These are phyloP conservation scores for Pinctada fucata DNA, from an alignment of 2,888 invertebrate species.

Conservation along the genomic window DNA sequence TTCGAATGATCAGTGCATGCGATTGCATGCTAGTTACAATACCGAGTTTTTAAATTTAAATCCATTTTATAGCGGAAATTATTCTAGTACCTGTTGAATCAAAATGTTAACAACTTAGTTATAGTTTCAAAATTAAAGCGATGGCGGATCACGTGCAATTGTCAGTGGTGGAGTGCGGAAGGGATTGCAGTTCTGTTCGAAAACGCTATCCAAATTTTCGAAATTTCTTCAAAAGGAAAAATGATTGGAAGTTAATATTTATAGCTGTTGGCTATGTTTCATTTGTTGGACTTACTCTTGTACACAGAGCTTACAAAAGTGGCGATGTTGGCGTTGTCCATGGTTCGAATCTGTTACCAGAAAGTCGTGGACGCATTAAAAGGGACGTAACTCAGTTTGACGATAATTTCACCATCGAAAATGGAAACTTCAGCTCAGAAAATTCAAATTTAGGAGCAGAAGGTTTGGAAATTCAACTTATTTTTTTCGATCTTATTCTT, in stretches of 20 bases:
- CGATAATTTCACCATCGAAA: not conserved
- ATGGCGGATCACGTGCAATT: not conserved
- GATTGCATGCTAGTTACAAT: too few relatives aligned
- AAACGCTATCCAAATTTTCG: not conserved
- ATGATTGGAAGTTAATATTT: not conserved
- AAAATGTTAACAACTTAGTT: too few relatives aligned
- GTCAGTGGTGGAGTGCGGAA: not conserved
- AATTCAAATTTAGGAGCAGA: not conserved
- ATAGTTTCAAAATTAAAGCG: too few relatives aligned
- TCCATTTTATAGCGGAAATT: too few relatives aligned
- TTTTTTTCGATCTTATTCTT: too few relatives aligned
- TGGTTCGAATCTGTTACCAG: not conserved
- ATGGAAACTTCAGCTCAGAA: not conserved
- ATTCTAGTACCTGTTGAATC: too few relatives aligned
- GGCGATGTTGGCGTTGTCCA: not conserved
- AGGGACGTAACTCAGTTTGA: not conserved
- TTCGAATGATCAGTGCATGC: too few relatives aligned
- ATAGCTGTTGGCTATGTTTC: not conserved
- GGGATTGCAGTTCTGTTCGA: not conserved
- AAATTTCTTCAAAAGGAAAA: not conserved
- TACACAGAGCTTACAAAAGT: not conserved
- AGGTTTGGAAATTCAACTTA: not conserved
- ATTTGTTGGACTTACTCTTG: not conserved
- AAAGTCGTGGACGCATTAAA: not conserved
- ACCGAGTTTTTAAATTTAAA: too few relatives aligned